Base-by-base conservation (phyloP, 2,888 invertebrate genomes). In the Cantharis rufa region DNA sequence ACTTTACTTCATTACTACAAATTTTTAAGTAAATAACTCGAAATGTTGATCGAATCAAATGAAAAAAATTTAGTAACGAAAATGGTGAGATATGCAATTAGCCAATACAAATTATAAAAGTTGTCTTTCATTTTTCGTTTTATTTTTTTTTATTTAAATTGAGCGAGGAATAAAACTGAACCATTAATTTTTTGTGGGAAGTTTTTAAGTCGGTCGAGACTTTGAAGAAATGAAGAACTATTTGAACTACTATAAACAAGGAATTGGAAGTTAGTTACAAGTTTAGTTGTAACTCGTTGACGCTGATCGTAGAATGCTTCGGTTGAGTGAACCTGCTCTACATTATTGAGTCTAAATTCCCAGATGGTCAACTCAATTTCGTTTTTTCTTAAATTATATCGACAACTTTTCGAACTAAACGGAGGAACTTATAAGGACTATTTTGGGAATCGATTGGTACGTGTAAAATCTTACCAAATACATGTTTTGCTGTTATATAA, bases 341-440 rank as follows among this genome's bases (percentile, higher is more conserved):
- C 70, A 69, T 74, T 74, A 74, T 74, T 70, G 74, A 63, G 69
- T 32, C 62, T 27, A 70, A 74, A 74, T 74, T 74, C 74, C 74
- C 75, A 71, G 66, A 66, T 71, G 71, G 75, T 75, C 70, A 75
- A 71, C 66, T 48, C 63, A 70, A 32, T 74, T 74, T 74, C 62
- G 64, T 64, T 75, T 75, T 75, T 71, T 75, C 64, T 66, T 66
- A 66, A 66, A 66, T 66, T 66, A 66, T 66, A 66, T 66, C 64
- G 64, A 66, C 64, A 66, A 66, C 64, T 66, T 66, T 24, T 21
- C 24, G 21, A 62, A 16, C 24, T 62, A 73, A 73, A 62, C 73
- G 69, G 62, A 61, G 27, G 13, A 21, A 62, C 69, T 48, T 68
- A 72, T 61, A 69, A 21, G 24, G 69, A 69, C 69, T 63, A 69